These are phyloP conservation scores for Fulica atra DNA, from an alignment of 2,113 vertebrate species.

Conservation along the genomic window DNA sequence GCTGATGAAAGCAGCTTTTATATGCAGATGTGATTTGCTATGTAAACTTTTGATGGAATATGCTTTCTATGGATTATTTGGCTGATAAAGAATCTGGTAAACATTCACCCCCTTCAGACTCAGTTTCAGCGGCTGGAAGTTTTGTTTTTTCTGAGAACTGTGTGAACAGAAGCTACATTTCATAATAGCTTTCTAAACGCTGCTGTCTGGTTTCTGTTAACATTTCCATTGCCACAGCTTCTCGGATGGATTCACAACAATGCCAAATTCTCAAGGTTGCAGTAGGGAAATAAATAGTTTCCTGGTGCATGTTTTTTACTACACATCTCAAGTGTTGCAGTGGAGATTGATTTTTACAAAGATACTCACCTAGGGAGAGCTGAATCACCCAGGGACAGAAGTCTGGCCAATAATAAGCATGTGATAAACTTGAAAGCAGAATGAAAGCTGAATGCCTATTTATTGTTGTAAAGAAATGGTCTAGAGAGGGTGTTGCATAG, in stretches of 20 bases:
- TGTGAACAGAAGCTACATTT: conserved; percentile 60
- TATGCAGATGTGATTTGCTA: neutral
- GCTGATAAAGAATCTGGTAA: conserved; percentile 28
- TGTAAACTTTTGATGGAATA: conserved; percentile 8
- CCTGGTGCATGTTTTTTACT: neutral
- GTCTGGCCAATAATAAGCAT: neutral
- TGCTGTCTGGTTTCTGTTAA: conserved; percentile 45
- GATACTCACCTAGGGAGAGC: neutral
- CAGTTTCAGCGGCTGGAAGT: conserved; percentile 35
- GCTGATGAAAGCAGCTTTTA: conserved; percentile 11
- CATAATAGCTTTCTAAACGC: conserved; percentile 15
- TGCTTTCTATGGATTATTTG: conserved; percentile 31
- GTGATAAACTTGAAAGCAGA: neutral
- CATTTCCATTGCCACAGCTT: neutral
- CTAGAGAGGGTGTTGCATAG: neutral
- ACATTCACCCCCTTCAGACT: conserved; percentile 28
- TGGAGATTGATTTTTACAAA: neutral
- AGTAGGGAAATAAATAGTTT: neutral
- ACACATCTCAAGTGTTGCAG: neutral
- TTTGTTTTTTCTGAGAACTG: conserved; percentile 52
- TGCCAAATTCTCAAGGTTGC: neutral
- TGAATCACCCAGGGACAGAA: neutral
- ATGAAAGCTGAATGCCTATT: neutral
- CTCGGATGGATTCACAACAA: neutral
- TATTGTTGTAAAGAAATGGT: neutral